Evolutionary conservation across 2,113 vertebrate species (phyloP).

Genomic region (Leiothrix lutea): DNA sequence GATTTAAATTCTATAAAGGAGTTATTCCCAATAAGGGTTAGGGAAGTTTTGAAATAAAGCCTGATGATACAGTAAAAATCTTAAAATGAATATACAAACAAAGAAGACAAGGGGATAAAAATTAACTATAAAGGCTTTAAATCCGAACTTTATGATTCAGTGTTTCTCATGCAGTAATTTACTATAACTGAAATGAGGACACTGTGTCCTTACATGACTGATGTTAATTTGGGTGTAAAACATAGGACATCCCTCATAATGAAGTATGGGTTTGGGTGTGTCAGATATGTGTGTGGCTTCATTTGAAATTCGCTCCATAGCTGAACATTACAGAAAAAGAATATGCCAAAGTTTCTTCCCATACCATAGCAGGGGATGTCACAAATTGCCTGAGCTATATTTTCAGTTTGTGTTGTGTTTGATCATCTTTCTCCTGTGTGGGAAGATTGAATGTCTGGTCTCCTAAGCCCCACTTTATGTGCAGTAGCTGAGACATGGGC

Average conservation of each 20-base stretch:
- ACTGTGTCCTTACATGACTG: background rate
- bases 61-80: background rate
- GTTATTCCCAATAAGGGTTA: background rate
- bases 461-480: background rate
- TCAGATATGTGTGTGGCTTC: background rate
- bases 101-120: background rate
- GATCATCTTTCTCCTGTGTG: background rate
- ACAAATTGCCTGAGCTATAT: background rate
- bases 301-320: background rate
- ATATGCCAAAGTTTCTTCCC: background rate
- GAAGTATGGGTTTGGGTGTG: conserved; percentile 9
- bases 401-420: background rate
- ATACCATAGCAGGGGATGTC: background rate
- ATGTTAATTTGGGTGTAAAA: conserved; percentile 14
- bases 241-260: background rate
- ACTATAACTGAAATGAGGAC: conserved; percentile 3
- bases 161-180: conserved; percentile 8
- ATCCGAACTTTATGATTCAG: conserved; percentile 5
- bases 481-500: background rate
- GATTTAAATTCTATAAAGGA: background rate
- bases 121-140: background rate
- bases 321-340: background rate
- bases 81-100: background rate
- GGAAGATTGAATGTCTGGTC: background rate
- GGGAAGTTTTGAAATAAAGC: background rate